phyloP scores from a whole-genome alignment of 92 coral and sea anemone species.

The Metridium senile region DNA sequence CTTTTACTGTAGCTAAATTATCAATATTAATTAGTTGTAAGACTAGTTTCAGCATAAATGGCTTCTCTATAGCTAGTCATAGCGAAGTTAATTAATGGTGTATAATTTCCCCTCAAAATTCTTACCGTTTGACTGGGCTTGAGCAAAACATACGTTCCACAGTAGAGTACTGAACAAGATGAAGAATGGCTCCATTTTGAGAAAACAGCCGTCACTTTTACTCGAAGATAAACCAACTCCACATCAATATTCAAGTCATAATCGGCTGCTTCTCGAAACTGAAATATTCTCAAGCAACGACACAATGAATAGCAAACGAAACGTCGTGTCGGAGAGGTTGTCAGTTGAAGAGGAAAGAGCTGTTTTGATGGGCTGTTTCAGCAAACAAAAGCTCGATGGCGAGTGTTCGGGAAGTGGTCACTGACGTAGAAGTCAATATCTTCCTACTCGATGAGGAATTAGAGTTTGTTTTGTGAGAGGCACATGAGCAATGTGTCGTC shows the following conservation, averaged over 20 bases:
- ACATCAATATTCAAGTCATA: neutral
- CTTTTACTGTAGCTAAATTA: too few species aligned
- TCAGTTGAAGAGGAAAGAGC: constrained; percentile 2
- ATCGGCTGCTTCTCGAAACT: constrained; percentile 6
- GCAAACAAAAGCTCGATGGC: neutral
- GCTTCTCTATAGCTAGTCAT: too few species aligned
- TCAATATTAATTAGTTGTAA: too few species aligned
- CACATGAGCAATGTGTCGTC: too few species aligned
- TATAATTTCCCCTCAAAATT: too few species aligned
- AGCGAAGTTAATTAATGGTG: too few species aligned
- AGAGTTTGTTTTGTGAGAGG: neutral
- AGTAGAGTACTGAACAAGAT: neutral
- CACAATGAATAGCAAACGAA: constrained; percentile 28
- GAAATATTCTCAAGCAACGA: constrained; percentile 13
- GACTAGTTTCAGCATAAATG: too few species aligned
- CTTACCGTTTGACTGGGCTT: constrained; percentile 10
- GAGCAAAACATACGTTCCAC: neutral
- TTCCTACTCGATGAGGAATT: neutral
- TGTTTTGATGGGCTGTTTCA: neutral
- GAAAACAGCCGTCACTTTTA: neutral
- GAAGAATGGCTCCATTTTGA: neutral
- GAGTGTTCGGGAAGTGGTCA: constrained; percentile 8
- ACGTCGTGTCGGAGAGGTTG: neutral
- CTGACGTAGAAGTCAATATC: neutral
- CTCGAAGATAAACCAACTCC: neutral